Evolutionary conservation across 2,113 vertebrate species (phyloP).

Genomic region (Cavia porcellus): DNA sequence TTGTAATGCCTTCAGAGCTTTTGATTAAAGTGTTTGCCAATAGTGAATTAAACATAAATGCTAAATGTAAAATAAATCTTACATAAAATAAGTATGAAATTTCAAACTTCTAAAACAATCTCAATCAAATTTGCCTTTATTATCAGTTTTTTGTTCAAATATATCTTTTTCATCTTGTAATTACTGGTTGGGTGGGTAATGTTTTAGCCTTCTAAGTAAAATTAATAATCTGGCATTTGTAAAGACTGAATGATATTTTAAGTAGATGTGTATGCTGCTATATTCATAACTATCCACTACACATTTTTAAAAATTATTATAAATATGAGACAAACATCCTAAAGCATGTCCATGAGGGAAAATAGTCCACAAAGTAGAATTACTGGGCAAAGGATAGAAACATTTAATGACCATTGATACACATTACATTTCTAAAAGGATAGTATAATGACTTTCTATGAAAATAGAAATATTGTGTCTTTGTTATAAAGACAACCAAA

Average conservation of each 20-base stretch:
- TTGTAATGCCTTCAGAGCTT: background rate
- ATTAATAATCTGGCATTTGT: background rate
- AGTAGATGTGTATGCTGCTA: background rate
- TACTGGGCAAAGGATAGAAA: background rate
- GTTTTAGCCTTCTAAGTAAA: background rate
- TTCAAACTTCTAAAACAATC: background rate
- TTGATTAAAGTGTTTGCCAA: slow-evolving; percentile 37
- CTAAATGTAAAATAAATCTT: slow-evolving; percentile 21
- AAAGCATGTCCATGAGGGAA: background rate
- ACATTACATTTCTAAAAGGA: slow-evolving; percentile 45
- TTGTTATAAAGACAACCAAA: background rate
- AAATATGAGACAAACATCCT: slow-evolving; percentile 7
- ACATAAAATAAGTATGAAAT: slow-evolving; percentile 28
- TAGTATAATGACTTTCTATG: background rate
- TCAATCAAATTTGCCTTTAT: slow-evolving; percentile 30
- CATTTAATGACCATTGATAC: slow-evolving; percentile 1
- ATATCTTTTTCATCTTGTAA: slow-evolving; percentile 14
- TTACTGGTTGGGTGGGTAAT: background rate
- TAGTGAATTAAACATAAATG: background rate
- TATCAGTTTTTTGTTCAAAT: slow-evolving; percentile 31
- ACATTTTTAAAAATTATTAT: slow-evolving; percentile 17
- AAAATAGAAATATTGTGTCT: slow-evolving; percentile 49
- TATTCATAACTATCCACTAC: slow-evolving; percentile 1
- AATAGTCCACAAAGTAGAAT: background rate
- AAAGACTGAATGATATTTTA: slow-evolving; percentile 31